Evolutionary conservation across 2,888 invertebrate genomes (phyloP).

Genomic region (Drosophila neoperkinsi): DNA sequence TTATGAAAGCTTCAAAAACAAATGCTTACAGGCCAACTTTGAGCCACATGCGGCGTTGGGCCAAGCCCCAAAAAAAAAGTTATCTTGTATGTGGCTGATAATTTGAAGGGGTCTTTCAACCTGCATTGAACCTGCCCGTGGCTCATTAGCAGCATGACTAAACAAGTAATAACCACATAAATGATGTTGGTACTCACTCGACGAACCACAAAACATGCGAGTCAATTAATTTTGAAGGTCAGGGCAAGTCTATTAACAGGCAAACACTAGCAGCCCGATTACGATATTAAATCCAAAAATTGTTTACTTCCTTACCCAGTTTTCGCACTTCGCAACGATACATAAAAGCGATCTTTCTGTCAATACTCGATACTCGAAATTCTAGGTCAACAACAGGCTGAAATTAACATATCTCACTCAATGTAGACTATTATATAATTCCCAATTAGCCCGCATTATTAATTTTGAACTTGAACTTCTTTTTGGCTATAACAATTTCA

Average conservation of each 20-base stretch:
- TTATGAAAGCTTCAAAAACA: slow-evolving; percentile 41
- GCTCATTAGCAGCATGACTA: slow-evolving; percentile 71
- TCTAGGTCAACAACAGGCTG: slow-evolving; percentile 67
- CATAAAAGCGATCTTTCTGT: slow-evolving; percentile 45
- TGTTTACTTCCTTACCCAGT: slow-evolving; percentile 69
- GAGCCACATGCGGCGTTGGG: slow-evolving; percentile 36
- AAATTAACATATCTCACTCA: slow-evolving; percentile 64
- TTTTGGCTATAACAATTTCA: slow-evolving; percentile 41
- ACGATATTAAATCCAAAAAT: slow-evolving; percentile 32
- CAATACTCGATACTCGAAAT: slow-evolving; percentile 49
- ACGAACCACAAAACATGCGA: slow-evolving; percentile 25
- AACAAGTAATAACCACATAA: slow-evolving; percentile 62
- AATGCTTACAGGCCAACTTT: slow-evolving; percentile 36
- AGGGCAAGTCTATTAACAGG: slow-evolving; percentile 61
- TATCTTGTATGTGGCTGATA: slow-evolving; percentile 18
- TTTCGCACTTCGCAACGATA: slow-evolving; percentile 61
- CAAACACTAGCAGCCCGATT: slow-evolving; percentile 44
- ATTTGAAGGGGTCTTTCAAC: slow-evolving; percentile 42
- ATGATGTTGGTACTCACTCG: slow-evolving; percentile 46
- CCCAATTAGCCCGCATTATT: slow-evolving; percentile 76
- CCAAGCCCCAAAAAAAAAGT: slow-evolving; percentile 55
- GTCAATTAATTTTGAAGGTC: slow-evolving; percentile 76
- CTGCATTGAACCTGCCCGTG: slow-evolving; percentile 58
- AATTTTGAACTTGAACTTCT: slow-evolving; percentile 73
- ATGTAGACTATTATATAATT: slow-evolving; percentile 43